These are phyloP conservation scores for Lasioglossum baleicum DNA, from an alignment of 1,140 invertebrate genomes.

Conservation along the genomic window DNA sequence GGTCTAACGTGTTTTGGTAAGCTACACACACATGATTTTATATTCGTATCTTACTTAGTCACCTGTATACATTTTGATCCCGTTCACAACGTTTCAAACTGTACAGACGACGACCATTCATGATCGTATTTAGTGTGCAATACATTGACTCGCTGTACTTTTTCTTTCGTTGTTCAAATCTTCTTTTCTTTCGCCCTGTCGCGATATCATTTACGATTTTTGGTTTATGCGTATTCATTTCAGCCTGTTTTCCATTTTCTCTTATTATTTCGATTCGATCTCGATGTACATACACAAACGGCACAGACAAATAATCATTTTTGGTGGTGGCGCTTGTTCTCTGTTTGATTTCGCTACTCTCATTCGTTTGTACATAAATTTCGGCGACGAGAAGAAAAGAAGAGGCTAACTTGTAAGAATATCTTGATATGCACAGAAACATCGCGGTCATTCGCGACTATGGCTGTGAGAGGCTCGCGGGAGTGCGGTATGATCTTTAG, in stretches of 20 bases:
- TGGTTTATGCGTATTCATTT: conserved; percentile 15
- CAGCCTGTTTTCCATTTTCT: conserved; percentile 25
- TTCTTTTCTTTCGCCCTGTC: conserved; percentile 3
- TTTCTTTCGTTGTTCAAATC: conserved; percentile 18
- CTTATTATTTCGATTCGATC: not conserved
- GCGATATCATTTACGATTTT: conserved; percentile 24
- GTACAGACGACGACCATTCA: conserved; percentile 24
- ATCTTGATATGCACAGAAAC: not conserved
- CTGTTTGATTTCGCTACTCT: conserved; percentile 49
- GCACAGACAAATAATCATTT: conserved; percentile 22
- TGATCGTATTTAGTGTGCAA: conserved; percentile 73
- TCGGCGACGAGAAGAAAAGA: not conserved
- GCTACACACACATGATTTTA: conserved; percentile 64
- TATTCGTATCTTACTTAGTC: conserved; percentile 26
- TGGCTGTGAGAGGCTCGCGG: not conserved
- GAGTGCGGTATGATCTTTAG: not conserved
- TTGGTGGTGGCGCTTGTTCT: conserved; percentile 50
- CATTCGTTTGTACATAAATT: conserved; percentile 14
- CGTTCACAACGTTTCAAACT: conserved; percentile 14
- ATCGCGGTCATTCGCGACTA: not conserved
- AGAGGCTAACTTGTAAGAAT: not conserved
- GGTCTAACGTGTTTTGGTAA: conserved; percentile 74
- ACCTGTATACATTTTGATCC: conserved; percentile 16
- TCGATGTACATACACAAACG: conserved; percentile 34
- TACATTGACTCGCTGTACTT: conserved; percentile 51